Evolutionary conservation across 2,888 invertebrate species (phyloP), one percentile per base, ranked within the genome.

Genomic region (Drosophila meridionalis): DNA sequence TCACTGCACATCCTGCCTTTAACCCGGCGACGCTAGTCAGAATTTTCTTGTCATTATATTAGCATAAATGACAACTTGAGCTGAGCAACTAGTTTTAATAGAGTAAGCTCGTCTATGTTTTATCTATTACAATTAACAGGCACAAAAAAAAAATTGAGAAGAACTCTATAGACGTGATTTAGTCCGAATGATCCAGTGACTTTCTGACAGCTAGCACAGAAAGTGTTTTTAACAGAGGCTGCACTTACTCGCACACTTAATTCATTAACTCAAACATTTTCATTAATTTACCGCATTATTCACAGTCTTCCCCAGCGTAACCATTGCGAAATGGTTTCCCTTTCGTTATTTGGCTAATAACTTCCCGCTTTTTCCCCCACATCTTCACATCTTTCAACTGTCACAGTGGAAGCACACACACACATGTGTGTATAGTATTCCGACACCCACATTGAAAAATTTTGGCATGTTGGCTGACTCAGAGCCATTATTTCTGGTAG

Each of bases 241-340:
- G 58, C 20, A 42, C 60, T 50, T 48, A 64, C 47, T 28, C 90
- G 66, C 76, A 80, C 90, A 88, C 85, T 86, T 86, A 90, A 86
- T 90, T 90, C 89, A 88, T 90, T 86, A 86, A 88, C 90, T 86
- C 85, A 90, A 86, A 86, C 89, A 90, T 88, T 86, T 90, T 90
- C 89, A 87, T 87, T 87, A 90, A 90, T 90, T 87, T 87, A 90
- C 89, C 89, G 84, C 84, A 90, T 87, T 90, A 84, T 81, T 67
- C 64, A 48, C 64, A 76, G 63, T 71, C 71, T 64, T 20, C 50
- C 71, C 64, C 38, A 56, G 12, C 65, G 40, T 56, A 45, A 40
- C 73, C 63, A 69, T 69, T 71, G 80, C 65, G 50, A 40, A 66
- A 73, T 67, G 12, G 43, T 26, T 58, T 58, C 64, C 65, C 11